Evolutionary conservation across 2,797 vertebrate genomes (phyloP), one percentile per base, ranked within the genome.

Genomic region (Semotilus atromaculatus): DNA sequence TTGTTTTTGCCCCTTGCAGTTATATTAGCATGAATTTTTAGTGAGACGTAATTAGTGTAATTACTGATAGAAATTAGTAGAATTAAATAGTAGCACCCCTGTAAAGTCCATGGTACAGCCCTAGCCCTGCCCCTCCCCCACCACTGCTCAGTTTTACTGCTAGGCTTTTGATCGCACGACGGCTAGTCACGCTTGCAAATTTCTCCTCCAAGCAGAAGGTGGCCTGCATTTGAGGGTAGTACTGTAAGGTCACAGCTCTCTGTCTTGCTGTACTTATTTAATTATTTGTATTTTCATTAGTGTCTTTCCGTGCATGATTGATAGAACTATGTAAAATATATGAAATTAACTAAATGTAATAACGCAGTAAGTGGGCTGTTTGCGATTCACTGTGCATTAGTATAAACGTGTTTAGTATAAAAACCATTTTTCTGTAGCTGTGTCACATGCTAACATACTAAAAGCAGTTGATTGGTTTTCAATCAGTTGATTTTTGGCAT

Each of bases 181-280:
- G 72, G 51, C 62, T 78, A 72, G 72, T 80, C 62, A 81, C 5
- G 78, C 64, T 81, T 77, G 19, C 23, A 87, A 14, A 71, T 70
- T 60, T 85, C 74, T 81, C 23, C 64, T 87, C 51, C 79, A 48
- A 84, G 68, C 70, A 62, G 70, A 71, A 62, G 79, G 73, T 74
- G 48, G 67, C 78, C 78, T 86, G 67, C 67, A 67, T 79, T 86
- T 88, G 31, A 72, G 72, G 70, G 75, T 34, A 29, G 26, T 11
- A 16, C 26, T 78, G 34, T 78, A 82, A 62, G 80, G 43, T 85
- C 80, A 55, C 58, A 84, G 34, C 51, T 73, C 75, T 82, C 78
- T 73, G 19, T 76, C 7, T 34, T 71, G 40, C 43, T 78, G 66
- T 36, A 26, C 43, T 58, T 18, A 31, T 36, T 72, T 51, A n/a